Percentiles rank a stretch among this genome's conserved stretches.
Evolutionary conservation across 2,113 vertebrate genomes (phyloP).

Genomic region (Rhegmatorhina hoffmannsi): DNA sequence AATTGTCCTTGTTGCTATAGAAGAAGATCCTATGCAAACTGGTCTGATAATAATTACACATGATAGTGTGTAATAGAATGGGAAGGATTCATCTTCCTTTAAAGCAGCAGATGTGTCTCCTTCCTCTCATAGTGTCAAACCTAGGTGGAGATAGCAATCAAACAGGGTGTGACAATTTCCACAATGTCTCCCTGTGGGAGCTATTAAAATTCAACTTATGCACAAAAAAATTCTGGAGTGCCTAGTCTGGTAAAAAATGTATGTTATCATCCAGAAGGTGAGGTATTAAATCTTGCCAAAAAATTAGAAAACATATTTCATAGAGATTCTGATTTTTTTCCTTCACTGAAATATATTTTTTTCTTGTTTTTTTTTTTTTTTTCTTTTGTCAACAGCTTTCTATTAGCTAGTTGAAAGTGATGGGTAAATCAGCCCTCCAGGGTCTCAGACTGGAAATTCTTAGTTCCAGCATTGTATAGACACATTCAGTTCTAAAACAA

Average conservation of each 20-base stretch:
- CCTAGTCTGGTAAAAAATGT: not conserved
- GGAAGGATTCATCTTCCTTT: slow-evolving; percentile 4
- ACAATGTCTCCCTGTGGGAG: not conserved
- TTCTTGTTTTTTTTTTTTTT: too few species aligned
- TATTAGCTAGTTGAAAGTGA: not conserved
- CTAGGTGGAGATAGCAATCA: slow-evolving; percentile 26
- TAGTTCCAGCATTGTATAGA: not conserved
- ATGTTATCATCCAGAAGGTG: not conserved
- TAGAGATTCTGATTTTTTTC: not conserved
- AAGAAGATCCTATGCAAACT: not conserved
- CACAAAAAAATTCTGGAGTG: not conserved
- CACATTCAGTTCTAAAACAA: not conserved
- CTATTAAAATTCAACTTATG: slow-evolving; percentile 36
- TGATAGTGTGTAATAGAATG: not conserved
- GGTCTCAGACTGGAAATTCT: not conserved
- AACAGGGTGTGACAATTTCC: slow-evolving; percentile 5
- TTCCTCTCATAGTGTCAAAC: not conserved
- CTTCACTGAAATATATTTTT: not conserved
- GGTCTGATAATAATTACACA: not conserved
- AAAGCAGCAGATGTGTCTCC: not conserved
- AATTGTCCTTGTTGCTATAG: not conserved
- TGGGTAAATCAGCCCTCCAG: not conserved
- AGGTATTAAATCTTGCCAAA: not conserved
- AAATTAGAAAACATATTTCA: not conserved
- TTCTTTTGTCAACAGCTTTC: not conserved